A percentile compares a stretch with the other conserved stretches of the same genome.
Conservation (phyloP, 1,140 invertebrate species). For the Trypoxylus dichotomus region DNA sequence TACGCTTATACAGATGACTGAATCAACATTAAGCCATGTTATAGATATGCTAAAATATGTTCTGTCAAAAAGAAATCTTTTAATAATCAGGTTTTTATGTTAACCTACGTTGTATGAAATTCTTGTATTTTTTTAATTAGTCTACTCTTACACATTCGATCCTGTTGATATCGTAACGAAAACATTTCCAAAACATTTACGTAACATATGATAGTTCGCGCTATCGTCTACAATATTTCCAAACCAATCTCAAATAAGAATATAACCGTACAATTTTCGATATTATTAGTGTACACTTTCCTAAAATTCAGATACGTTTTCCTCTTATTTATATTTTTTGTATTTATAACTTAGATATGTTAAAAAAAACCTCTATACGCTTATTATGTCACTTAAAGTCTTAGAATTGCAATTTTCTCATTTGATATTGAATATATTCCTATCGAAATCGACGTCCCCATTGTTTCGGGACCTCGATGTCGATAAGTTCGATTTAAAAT, state of each 20-base stretch:
- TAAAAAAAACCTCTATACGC: not conserved
- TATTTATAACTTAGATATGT: not conserved
- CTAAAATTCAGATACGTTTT: not conserved
- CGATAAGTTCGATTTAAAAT: not conserved
- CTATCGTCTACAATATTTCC: too few relatives aligned
- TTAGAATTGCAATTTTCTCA: constrained; percentile 3
- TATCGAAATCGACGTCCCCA: not conserved
- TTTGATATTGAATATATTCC: not conserved
- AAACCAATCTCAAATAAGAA: too few relatives aligned
- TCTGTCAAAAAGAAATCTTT: too few relatives aligned
- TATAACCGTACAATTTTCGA: not conserved
- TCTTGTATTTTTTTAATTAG: too few relatives aligned
- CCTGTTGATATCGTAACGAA: not conserved
- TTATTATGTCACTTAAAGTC: not conserved
- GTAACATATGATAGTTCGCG: too few relatives aligned
- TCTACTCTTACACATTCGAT: too few relatives aligned
- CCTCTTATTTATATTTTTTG: not conserved
- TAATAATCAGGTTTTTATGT: too few relatives aligned
- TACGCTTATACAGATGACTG: too few relatives aligned
- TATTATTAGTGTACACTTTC: not conserved
- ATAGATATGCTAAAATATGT: too few relatives aligned
- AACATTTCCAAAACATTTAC: not conserved
- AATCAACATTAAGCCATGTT: too few relatives aligned
- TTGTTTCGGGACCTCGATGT: not conserved
- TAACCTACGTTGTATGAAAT: too few relatives aligned